Evolutionary conservation across 2,888 invertebrate genomes (phyloP), one percentile per base, ranked within the genome.

Genomic region (Stenotaenia linearis): DNA sequence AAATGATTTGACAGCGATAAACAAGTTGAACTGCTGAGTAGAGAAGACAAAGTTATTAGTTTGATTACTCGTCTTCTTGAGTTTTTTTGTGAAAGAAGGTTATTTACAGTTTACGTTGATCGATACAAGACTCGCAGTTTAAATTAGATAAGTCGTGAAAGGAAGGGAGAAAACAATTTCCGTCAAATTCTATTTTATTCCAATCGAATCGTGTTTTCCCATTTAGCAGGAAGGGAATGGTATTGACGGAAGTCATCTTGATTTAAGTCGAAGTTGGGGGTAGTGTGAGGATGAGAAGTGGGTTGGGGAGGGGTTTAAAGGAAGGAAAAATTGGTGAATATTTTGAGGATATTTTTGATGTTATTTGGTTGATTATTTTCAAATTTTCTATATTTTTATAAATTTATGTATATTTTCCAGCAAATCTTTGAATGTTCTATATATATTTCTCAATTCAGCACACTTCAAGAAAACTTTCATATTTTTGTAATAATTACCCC

Each of bases 171-270:
- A 69, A 69, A 69, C 69, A 69, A 69, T 69, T 69, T 69, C 69
- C 69, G 69, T 28, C 69, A 69, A 69, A 69, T 15, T 69, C 69
- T 69, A 69, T 69, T 69, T 69, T 69, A 69, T 69, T 69, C 69
- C 69, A 69, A 69, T 69, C 69, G 25, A 69, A 69, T 69, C 69
- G 23, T 28, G 25, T 69, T n/a, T 69, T 69, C 45, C 45, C 45
- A 45, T 45, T 45, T 69, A 69, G 69, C 69, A 69, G 25, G n/a
- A 25, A n/a, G n/a, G n/a, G n/a, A n/a, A n/a, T n/a, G n/a, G n/a
- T n/a, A n/a, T n/a, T n/a, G n/a, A n/a, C n/a, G n/a, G n/a, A n/a
- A n/a, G n/a, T n/a, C n/a, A n/a, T 69, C 69, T 69, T 69, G 69
- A 69, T 69, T 69, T 28, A 15, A 69, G 28, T 15, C 69, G 25